These are phyloP conservation scores for cat (Felis catus) DNA, from an alignment of 2,113 vertebrate genomes.

Conservation along the genomic window F.catus_Fca126_mat1.0 CM031421.1:71823501-71824000, in stretches of 20 bases:
- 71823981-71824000: not conserved
- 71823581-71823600: not conserved
- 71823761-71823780: no score
- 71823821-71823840: no score
- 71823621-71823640: not conserved
- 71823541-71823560: not conserved
- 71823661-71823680: no score
- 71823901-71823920: not conserved
- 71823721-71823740: no score
- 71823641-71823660: no score
- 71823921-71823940: not conserved
- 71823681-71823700: no score
- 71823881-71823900: not conserved
- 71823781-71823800: no score
- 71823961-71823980: not conserved
- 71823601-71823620: not conserved
- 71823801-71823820: no score
- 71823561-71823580: not conserved
- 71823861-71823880: not conserved
- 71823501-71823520: not conserved
- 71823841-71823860: not conserved
- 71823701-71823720: no score
- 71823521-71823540: not conserved
- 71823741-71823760: no score
- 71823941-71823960: not conserved